phyloP scores from a whole-genome alignment of 2,797 vertebrate genomes.

The Gallinago stenura region DNA sequence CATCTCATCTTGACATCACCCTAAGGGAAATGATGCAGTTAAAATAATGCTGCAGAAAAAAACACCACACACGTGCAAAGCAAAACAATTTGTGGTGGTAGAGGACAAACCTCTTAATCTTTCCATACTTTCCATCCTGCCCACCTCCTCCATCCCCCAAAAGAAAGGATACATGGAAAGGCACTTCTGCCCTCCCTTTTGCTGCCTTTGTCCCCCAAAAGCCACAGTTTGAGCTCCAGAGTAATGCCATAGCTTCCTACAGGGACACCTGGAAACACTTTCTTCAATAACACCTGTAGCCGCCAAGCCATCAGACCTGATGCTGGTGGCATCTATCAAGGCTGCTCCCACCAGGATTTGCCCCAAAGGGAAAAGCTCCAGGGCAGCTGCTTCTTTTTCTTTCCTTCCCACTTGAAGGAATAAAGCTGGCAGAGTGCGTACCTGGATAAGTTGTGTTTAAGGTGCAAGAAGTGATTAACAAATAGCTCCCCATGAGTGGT shows the following conservation, averaged over 20 bases:
- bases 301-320: neutral
- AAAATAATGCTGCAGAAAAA: neutral
- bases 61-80: neutral
- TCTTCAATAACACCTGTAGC: neutral
- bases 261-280: neutral
- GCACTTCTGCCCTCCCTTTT: neutral
- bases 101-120: neutral
- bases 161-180: neutral
- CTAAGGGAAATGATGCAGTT: neutral
- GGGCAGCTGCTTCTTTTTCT: neutral
- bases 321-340: neutral
- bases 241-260: neutral
- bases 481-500: neutral
- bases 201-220: neutral
- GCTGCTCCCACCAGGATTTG: neutral
- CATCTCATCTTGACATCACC: neutral
- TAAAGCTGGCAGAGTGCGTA: neutral
- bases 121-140: neutral
- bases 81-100: neutral
- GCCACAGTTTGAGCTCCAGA: neutral
- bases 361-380: fast-evolving
- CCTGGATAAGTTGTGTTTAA: neutral
- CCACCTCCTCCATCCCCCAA: neutral
- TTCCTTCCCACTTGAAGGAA: neutral
- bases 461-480: neutral